Percentiles rank a stretch among this genome's conserved stretches.
Conservation (phyloP, 2,888 invertebrate genomes). For the Drosophila ustulata region DNA sequence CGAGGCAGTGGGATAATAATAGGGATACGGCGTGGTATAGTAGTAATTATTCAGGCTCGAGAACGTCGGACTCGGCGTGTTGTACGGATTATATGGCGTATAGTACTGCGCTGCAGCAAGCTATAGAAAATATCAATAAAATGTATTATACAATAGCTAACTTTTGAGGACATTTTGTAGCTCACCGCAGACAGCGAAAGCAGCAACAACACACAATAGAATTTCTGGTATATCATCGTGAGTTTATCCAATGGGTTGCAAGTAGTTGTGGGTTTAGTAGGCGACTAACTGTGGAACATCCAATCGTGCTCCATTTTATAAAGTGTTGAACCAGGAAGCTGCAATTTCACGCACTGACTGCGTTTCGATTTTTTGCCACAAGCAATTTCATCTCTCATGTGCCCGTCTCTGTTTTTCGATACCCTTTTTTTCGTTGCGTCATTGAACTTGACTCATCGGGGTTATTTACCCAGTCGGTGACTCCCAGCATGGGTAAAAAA, state of each 20-base stretch:
- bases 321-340: constrained; percentile 22
- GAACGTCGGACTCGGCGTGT: constrained; percentile 71
- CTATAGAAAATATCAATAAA: constrained; percentile 17
- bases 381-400: constrained; percentile 21
- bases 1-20: constrained; percentile 45
- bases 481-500: constrained; percentile 40
- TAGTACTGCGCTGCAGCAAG: constrained; percentile 58
- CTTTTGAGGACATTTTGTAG: accelerated
- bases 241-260: constrained; percentile 23
- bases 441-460: constrained; percentile 78
- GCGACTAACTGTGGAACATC: constrained; percentile 42
- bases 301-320: constrained; percentile 53
- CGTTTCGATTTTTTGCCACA: background rate
- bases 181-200: constrained; percentile 44
- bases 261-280: constrained; percentile 14
- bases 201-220: constrained; percentile 33
- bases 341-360: constrained; percentile 71
- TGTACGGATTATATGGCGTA: constrained; percentile 66
- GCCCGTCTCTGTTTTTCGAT: constrained; percentile 18
- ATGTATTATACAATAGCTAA: background rate
- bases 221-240: constrained; percentile 38
- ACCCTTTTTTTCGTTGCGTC: constrained; percentile 62
- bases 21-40: constrained; percentile 55
- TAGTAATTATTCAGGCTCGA: constrained; percentile 67
- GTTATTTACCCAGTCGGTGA: constrained; percentile 70